Evolutionary conservation across 2,888 invertebrate genomes (phyloP).

Genomic region (Coenonympha glycerion): DNA sequence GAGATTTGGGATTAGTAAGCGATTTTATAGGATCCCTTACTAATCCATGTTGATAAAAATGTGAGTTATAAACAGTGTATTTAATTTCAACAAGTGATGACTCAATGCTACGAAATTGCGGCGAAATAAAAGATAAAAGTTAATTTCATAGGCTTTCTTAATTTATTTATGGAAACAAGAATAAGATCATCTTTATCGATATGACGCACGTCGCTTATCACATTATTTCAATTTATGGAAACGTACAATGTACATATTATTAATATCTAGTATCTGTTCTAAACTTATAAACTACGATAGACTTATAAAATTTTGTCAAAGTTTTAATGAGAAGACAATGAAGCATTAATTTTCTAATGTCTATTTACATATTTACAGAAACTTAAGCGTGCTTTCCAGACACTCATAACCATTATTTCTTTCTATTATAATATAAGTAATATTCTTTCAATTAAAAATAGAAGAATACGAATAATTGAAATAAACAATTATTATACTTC

Average conservation of each 20-base stretch:
- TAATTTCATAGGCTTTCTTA: neutral
- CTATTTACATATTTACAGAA: constrained; percentile 6
- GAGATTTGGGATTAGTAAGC: constrained; percentile 3
- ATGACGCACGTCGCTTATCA: neutral
- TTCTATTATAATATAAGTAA: too few relatives aligned
- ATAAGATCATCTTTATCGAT: constrained; percentile 1
- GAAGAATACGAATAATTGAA: too few relatives aligned
- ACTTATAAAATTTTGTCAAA: neutral
- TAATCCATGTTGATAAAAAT: neutral
- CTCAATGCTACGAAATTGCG: neutral
- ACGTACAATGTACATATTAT: neutral
- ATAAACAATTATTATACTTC: too few relatives aligned
- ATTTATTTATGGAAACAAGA: neutral
- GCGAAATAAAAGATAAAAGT: neutral
- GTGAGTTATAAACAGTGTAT: neutral
- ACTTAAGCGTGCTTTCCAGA: too few relatives aligned
- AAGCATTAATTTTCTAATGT: too few relatives aligned
- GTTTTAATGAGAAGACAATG: too few relatives aligned
- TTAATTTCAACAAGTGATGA: neutral
- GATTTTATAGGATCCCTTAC: neutral
- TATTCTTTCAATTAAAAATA: neutral
- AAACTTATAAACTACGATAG: neutral
- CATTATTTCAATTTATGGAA: neutral
- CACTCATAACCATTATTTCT: too few relatives aligned
- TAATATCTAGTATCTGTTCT: neutral